Evolutionary conservation across 2,113 vertebrate species (phyloP).

Genomic region (Triplophysa siluroides): DNA sequence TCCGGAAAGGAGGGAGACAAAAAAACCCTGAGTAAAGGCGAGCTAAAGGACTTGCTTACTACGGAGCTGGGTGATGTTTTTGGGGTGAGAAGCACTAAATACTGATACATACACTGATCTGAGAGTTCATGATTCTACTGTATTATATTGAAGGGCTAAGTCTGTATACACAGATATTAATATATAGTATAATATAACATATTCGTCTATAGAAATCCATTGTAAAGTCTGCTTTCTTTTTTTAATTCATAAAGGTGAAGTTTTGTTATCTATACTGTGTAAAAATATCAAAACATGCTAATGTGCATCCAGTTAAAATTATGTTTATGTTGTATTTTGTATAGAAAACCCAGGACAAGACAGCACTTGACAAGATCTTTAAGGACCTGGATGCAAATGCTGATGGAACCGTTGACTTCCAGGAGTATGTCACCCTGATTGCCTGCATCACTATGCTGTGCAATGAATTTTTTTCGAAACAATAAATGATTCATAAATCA

Average conservation of each 20-base stretch:
- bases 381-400: conserved; percentile 64
- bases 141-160: not conserved
- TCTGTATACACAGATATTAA: not conserved
- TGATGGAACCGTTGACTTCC: conserved; percentile 71
- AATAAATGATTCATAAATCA: not conserved
- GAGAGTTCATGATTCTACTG: not conserved
- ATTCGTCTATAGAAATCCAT: not conserved
- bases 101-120: not conserved
- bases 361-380: conserved; percentile 65
- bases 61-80: conserved; percentile 74
- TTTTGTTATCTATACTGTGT: not conserved
- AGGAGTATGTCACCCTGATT: conserved; percentile 67
- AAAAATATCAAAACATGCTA: not conserved
- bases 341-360: conserved; percentile 60
- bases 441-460: conserved; percentile 62
- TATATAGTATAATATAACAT: not conserved
- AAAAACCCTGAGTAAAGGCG: conserved; percentile 79
- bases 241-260: not conserved
- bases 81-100: conserved; percentile 67
- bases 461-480: conserved; percentile 56
- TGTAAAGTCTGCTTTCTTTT: not conserved
- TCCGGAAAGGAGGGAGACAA: conserved; percentile 84
- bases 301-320: not conserved
- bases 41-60: conserved; percentile 83
- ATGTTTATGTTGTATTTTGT: not conserved